Conservation (phyloP, 2,797 vertebrate species). For the Sebastes trivittatus region DNA sequence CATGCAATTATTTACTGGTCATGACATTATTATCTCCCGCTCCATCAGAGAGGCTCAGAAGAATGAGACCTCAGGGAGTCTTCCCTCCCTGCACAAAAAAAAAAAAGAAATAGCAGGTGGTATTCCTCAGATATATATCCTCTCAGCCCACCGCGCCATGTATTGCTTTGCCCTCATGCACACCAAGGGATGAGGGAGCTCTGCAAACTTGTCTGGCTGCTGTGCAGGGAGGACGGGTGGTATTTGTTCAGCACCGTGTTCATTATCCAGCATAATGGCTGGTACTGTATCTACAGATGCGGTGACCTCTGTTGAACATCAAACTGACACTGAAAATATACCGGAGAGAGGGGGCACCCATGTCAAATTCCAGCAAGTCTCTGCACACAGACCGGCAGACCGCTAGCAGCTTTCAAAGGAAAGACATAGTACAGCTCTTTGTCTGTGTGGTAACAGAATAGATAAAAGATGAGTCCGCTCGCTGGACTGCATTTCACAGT, state of each 20-base stretch:
- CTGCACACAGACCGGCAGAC: constrained; percentile 17
- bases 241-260: constrained; percentile 74
- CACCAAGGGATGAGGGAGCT: constrained; percentile 72
- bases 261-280: constrained; percentile 72
- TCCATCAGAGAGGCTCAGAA: constrained; percentile 87
- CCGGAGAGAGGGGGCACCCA: constrained; percentile 43
- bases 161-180: constrained; percentile 84
- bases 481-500: constrained; percentile 49
- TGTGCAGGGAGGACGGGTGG: constrained; percentile 41
- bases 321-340: constrained; percentile 71
- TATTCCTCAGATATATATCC: constrained; percentile 80
- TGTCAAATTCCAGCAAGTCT: constrained; percentile 66
- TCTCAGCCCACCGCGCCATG: constrained; percentile 43
- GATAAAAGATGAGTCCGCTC: constrained; percentile 54
- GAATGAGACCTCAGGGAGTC: constrained; percentile 82
- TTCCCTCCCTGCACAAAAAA: constrained; percentile 76
- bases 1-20: constrained; percentile 89
- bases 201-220: constrained; percentile 65
- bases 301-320: constrained; percentile 73
- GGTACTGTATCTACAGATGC: constrained; percentile 69
- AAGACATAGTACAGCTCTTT: constrained; percentile 43
- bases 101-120: constrained; percentile 83
- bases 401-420: constrained; percentile 45
- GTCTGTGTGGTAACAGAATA: constrained; percentile 47
- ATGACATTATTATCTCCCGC: constrained; percentile 89